Base-by-base conservation (phyloP, 2,888 invertebrate species). In the Pegoplata infirma region DNA sequence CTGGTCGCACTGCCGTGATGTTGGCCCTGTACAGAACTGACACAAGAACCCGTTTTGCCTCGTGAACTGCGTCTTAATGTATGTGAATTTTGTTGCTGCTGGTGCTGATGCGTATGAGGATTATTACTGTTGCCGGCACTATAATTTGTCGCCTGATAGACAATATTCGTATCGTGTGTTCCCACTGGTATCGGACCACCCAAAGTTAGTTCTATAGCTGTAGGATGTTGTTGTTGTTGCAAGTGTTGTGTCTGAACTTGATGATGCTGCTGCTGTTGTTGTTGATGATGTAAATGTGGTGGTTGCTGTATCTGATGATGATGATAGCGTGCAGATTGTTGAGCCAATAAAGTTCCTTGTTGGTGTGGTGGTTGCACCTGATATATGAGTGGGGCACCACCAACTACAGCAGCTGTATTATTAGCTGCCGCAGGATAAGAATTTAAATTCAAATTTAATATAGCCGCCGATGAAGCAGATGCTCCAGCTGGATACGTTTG, bases 371-470 rank as follows among this genome's bases (percentile, higher is more conserved):
- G 67, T 36, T 78, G 85, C 21, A 85, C 85, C 56, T 86, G 86
- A 67, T 86, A 84, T 21, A 85, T 81, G 17, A 85, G 72, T 47
- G 83, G 83, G 17, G 82, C 36, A 1, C 66, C 77, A n/a, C 67
- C 69, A 1, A 76, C 75, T 78, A 81, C 74, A 17, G 72, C 58
- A 72, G 82, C 68, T n/a, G 71, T 55, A 32, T 66, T 78, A 53
- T 51, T 71, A 14, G 23, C 86, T 83, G 85, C 82, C 81, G 87
- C 82, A 83, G 84, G 85, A 84, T 86, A 86, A 59, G 90, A 91
- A 36, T 91, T 91, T 5, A 91, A 93, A 47, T 92, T 94, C 5
- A 92, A 94, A 83, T 92, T 93, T 85, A 86, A 84, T 76, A 82
- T 81, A 14, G 83, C 86, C 28, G 82, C 71, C n/a, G 81, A 80